Percentiles rank a stretch among this genome's conserved stretches.
These are phyloP conservation scores for Sinohyriopsis cumingii DNA, from an alignment of 2,888 invertebrate genomes.

Conservation along the genomic window DNA sequence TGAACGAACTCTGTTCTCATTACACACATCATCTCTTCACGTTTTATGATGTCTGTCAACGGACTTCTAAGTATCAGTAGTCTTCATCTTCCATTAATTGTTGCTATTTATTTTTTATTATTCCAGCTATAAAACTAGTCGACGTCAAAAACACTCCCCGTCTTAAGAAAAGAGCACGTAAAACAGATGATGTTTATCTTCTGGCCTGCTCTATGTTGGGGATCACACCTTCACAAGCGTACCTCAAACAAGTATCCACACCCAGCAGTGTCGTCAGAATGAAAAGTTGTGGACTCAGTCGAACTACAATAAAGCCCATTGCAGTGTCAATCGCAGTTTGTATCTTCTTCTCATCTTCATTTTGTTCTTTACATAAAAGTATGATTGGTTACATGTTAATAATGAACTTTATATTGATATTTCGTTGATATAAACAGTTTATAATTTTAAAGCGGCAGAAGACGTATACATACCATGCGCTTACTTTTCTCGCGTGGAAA, in stretches of 20 bases:
- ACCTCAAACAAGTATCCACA: constrained; percentile 34
- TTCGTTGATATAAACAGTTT: not conserved
- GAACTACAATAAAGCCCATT: constrained; percentile 42
- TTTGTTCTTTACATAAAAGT: not conserved
- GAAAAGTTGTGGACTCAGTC: constrained; percentile 33
- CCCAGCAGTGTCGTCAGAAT: constrained; percentile 15
- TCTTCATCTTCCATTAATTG: constrained; percentile 14
- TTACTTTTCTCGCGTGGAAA: too few species aligned
- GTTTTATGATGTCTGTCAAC: too few species aligned
- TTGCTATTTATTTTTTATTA: constrained; percentile 6
- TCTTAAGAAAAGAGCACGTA: constrained; percentile 16
- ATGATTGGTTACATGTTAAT: not conserved
- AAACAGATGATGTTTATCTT: constrained; percentile 42
- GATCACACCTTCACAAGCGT: constrained; percentile 45
- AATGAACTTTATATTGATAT: not conserved
- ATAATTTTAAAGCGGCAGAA: not conserved
- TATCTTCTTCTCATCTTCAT: not conserved
- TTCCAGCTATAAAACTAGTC: constrained; percentile 32
- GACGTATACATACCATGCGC: too few species aligned
- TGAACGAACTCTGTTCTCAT: too few species aligned
- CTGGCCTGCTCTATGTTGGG: constrained; percentile 40
- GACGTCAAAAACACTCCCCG: constrained; percentile 23
- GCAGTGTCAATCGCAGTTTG: constrained; percentile 55
- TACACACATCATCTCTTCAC: too few species aligned
- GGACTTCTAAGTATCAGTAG: constrained; percentile 5